phyloP scores from a whole-genome alignment of 2,113 vertebrate species.

The Abramis brama region DNA sequence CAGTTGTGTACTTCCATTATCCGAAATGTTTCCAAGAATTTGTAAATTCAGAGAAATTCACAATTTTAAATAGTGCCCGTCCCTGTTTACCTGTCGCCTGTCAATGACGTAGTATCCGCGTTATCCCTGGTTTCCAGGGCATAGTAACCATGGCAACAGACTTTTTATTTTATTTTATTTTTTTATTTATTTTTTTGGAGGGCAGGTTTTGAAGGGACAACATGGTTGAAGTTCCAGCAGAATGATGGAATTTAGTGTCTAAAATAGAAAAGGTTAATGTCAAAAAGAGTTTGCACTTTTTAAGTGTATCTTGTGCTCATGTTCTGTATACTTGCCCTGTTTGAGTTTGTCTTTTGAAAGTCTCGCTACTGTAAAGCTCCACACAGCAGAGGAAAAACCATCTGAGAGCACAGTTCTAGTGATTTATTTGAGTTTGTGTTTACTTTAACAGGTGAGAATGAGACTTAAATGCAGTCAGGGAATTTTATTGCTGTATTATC shows the following conservation, averaged over 20 bases:
- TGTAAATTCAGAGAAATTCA: too few relatives aligned
- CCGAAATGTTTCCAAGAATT: too few relatives aligned
- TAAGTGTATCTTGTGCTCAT: neutral
- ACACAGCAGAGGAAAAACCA: neutral
- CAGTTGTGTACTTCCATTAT: too few relatives aligned
- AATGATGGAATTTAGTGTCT: neutral
- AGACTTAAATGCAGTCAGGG: constrained; percentile 3
- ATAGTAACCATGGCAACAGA: too few relatives aligned
- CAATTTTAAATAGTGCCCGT: too few relatives aligned
- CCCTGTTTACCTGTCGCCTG: too few relatives aligned
- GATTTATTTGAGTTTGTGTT: neutral
- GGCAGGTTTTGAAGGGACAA: neutral
- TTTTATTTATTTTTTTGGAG: neutral
- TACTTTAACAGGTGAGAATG: constrained; percentile 4
- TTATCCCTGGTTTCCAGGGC: too few relatives aligned
- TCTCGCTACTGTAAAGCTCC: neutral
- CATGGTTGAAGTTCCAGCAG: neutral
- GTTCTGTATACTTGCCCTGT: neutral
- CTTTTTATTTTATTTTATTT: too few relatives aligned
- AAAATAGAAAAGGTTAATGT: neutral
- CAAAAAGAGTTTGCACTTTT: neutral
- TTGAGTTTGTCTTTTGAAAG: neutral
- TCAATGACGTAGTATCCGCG: too few relatives aligned
- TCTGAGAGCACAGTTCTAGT: neutral
- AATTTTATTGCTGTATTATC: constrained; percentile 23